Conservation (phyloP, 2,888 invertebrate genomes). For the Megamerina dolium region DNA sequence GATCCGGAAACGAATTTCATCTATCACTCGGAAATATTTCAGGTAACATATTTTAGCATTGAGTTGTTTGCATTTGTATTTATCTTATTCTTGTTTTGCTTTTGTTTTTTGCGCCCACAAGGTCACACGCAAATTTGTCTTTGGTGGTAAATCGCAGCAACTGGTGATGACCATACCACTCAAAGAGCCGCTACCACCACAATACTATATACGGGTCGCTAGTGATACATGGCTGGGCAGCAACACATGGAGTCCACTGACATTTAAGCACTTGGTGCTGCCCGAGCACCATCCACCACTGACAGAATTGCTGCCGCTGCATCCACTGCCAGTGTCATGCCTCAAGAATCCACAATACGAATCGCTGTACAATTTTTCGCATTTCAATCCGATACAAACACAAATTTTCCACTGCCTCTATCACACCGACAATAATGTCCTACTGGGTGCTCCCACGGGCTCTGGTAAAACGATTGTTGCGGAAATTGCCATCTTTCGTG, state of each 20-base stretch:
- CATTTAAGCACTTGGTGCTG: slow-evolving; percentile 80
- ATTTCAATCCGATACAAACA: slow-evolving; percentile 98
- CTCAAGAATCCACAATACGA: slow-evolving; percentile 73
- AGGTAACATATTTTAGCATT: too few species aligned
- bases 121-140: slow-evolving; percentile 54
- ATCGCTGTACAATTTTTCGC: slow-evolving; percentile 79
- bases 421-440: slow-evolving; percentile 87
- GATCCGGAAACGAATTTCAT: slow-evolving; percentile 91
- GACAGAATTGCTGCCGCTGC: slow-evolving; percentile 85
- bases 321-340: slow-evolving; percentile 81
- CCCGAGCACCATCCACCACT: slow-evolving; percentile 90
- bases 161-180: slow-evolving; percentile 94
- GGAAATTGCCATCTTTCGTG: slow-evolving; percentile 92
- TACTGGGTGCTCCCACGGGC: slow-evolving; percentile 78
- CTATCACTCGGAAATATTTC: slow-evolving; percentile 92
- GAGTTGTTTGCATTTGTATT: too few species aligned
- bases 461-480: slow-evolving; percentile 98
- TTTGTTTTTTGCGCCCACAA: background rate
- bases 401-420: slow-evolving; percentile 96
- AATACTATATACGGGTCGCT: slow-evolving; percentile 81
- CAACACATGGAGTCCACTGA: slow-evolving; percentile 57
- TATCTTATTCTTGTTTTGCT: background rate
- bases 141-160: slow-evolving; percentile 68
- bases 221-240: slow-evolving; percentile 73
- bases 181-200: slow-evolving; percentile 81